Percentiles rank a stretch among this genome's conserved stretches.
These are phyloP conservation scores for Sterna hirundo DNA, from an alignment of 2,113 vertebrate genomes.

Conservation along the genomic window DNA sequence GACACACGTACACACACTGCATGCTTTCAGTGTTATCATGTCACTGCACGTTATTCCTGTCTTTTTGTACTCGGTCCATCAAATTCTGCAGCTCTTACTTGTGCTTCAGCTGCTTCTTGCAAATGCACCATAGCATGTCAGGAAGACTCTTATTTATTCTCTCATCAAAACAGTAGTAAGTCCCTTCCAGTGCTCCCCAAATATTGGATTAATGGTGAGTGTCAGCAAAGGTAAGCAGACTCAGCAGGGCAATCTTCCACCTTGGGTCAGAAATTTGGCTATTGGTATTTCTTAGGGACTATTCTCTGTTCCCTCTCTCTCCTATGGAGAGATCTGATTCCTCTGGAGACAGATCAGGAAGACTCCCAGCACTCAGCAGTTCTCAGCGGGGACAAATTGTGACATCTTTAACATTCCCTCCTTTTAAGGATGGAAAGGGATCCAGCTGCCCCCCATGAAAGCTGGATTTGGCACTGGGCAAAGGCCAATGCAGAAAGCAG, in stretches of 20 bases:
- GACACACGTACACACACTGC: not conserved
- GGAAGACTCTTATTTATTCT: not conserved
- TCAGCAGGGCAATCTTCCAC: not conserved
- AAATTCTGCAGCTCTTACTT: not conserved
- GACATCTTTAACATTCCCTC: not conserved
- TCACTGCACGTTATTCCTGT: not conserved
- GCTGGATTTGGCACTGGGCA: not conserved
- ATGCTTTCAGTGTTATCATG: not conserved
- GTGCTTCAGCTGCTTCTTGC: not conserved
- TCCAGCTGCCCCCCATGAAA: not conserved
- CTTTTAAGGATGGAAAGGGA: not conserved
- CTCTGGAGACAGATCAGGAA: not conserved
- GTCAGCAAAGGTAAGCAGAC: not conserved
- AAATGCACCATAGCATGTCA: not conserved
- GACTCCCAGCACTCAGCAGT: not conserved
- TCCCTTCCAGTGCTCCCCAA: not conserved
- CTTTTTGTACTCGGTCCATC: not conserved
- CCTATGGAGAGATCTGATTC: not conserved
- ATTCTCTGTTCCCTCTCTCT: not conserved
- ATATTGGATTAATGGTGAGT: not conserved
- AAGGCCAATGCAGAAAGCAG: not conserved
- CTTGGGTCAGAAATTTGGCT: not conserved
- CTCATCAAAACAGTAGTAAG: not conserved
- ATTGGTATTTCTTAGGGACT: not conserved
- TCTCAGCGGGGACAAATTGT: not conserved